Percentiles rank a stretch among this genome's conserved stretches.
phyloP scores from a whole-genome alignment of 2,888 invertebrate species.

The Odontothrips loti region DNA sequence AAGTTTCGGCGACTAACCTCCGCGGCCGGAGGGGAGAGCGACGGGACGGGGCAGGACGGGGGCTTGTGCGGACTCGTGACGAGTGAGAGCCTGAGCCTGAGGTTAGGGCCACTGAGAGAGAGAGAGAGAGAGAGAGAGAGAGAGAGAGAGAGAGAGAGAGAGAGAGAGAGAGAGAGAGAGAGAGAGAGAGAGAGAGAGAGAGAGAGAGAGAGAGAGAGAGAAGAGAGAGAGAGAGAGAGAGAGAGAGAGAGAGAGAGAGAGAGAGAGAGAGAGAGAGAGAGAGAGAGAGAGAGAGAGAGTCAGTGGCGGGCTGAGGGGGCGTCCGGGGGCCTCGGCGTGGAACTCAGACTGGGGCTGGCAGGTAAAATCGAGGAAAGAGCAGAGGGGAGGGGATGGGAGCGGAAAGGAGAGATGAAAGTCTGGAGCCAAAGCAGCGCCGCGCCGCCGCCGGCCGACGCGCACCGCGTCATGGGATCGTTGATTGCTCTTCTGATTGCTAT shows the following conservation, averaged over 20 bases:
- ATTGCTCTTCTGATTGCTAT: conserved; percentile 19
- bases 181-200: too few species aligned
- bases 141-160: too few species aligned
- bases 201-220: too few species aligned
- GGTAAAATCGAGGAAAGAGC: neutral
- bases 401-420: neutral
- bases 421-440: neutral
- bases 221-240: too few species aligned
- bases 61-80: neutral
- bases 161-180: too few species aligned
- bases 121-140: too few species aligned
- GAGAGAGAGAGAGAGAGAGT: too few species aligned
- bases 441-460: neutral
- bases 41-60: neutral
- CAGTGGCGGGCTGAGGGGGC: neutral
- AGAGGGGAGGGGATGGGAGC: neutral
- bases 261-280: too few species aligned
- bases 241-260: too few species aligned
- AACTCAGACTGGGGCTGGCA: neutral
- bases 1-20: neutral
- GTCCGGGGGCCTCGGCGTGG: neutral
- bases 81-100: too few species aligned
- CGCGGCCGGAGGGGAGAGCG: neutral
- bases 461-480: neutral
- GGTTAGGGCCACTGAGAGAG: too few species aligned